Percentiles rank a stretch among this genome's conserved stretches.
These are phyloP conservation scores for Drosophila arizonae DNA, from an alignment of 1,140 invertebrate genomes.

Conservation along the genomic window DNA sequence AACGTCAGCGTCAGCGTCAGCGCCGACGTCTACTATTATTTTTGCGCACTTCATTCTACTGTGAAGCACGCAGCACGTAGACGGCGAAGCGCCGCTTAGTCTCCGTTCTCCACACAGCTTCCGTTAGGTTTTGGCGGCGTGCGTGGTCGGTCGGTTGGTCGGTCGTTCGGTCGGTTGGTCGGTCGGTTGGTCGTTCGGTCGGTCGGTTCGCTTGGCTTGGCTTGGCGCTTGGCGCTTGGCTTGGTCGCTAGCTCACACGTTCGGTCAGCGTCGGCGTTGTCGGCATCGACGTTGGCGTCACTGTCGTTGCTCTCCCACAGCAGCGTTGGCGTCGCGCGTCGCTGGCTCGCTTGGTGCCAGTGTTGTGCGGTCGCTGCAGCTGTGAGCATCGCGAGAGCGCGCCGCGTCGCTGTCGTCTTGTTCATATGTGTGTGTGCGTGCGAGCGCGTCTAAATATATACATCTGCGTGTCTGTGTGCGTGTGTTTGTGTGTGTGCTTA, in stretches of 20 bases:
- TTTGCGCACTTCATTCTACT: conserved; percentile 61
- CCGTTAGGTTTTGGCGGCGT: conserved; percentile 50
- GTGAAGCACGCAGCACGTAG: conserved; percentile 17
- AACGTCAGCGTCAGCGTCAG: not conserved
- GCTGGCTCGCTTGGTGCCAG: conserved; percentile 36
- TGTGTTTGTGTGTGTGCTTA: conserved; percentile 13
- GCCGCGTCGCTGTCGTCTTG: conserved; percentile 38
- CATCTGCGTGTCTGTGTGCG: conserved; percentile 15
- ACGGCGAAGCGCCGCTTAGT: conserved; percentile 46
- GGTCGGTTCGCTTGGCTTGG: not conserved
- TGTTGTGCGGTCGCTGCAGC: conserved; percentile 71
- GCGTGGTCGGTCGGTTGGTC: conserved; percentile 12
- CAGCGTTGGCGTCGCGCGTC: conserved; percentile 40
- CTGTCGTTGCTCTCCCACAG: conserved; percentile 28
- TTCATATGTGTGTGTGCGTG: not conserved
- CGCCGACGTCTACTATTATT: conserved; percentile 41
- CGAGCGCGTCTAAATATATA: no score
- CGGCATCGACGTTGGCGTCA: conserved; percentile 1
- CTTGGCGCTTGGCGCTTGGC: conserved; percentile 3
- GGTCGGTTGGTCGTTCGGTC: not conserved
- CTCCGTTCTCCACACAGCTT: conserved; percentile 56
- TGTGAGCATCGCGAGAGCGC: conserved; percentile 64
- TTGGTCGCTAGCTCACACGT: conserved; percentile 16
- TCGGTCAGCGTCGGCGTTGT: conserved; percentile 3
- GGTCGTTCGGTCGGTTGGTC: not conserved